A percentile compares a stretch with the other conserved stretches of the same genome.
phyloP scores from a whole-genome alignment of 30 jellyfish, hydroid and myxozoan species.

The Turritopsis rubra region DNA sequence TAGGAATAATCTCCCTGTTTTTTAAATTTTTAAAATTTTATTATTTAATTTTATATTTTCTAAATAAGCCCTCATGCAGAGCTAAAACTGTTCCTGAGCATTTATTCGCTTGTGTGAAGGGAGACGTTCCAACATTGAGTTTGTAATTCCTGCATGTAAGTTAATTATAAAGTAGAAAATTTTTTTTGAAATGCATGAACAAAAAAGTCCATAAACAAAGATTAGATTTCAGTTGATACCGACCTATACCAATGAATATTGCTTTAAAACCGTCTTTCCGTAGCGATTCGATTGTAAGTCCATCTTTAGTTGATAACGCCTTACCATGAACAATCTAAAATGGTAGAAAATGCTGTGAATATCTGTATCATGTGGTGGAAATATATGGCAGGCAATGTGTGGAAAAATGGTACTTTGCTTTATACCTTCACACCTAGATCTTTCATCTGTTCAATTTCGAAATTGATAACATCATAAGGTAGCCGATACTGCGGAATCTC shows the following conservation, averaged over 20 bases:
- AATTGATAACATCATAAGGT: conserved; percentile 83
- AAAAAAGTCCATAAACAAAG: too few species aligned
- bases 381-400: background rate
- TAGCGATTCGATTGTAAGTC: conserved; percentile 51
- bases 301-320: conserved; percentile 50
- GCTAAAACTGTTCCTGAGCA: too few species aligned
- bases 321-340: conserved; percentile 53
- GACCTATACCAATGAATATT: conserved; percentile 83
- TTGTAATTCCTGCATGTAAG: too few species aligned
- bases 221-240: too few species aligned
- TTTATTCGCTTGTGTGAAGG: too few species aligned
- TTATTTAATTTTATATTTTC: too few species aligned
- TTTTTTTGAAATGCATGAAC: too few species aligned
- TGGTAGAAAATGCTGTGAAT: background rate
- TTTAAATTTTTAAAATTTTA: too few species aligned
- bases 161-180: too few species aligned
- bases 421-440: conserved; percentile 74
- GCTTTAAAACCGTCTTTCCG: conserved; percentile 75
- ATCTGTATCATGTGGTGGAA: background rate
- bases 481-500: conserved; percentile 96
- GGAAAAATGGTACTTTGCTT: background rate
- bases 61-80: too few species aligned
- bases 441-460: conserved; percentile 76
- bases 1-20: too few species aligned
- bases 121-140: too few species aligned